Evolutionary conservation across 2,797 vertebrate genomes (phyloP).

Genomic region (Tapirus indicus): DNA sequence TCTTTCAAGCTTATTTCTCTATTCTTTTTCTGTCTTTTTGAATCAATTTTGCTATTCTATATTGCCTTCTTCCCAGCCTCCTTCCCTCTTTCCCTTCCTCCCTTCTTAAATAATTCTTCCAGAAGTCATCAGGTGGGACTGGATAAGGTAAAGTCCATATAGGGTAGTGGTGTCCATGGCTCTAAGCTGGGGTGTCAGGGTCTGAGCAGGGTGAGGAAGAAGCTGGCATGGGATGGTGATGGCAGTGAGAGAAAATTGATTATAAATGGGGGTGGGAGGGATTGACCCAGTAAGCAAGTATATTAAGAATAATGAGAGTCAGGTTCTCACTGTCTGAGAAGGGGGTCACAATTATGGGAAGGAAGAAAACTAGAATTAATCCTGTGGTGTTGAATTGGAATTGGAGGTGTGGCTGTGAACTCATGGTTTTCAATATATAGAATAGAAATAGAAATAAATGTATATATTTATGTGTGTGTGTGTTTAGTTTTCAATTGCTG

Average conservation of each 20-base stretch:
- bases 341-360: background rate
- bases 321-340: background rate
- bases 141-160: background rate
- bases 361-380: slow-evolving; percentile 19
- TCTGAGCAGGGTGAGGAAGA: background rate
- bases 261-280: background rate
- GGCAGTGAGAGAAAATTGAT: background rate
- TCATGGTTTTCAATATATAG: background rate
- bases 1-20: background rate
- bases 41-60: background rate
- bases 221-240: background rate
- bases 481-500: background rate
- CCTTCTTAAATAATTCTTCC: slow-evolving; percentile 13
- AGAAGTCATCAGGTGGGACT: background rate
- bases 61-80: background rate
- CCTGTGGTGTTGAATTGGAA: background rate
- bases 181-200: background rate
- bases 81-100: background rate
- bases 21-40: background rate
- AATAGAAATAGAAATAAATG: background rate
- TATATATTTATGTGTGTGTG: background rate
- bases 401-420: background rate
- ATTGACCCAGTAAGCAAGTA: background rate
- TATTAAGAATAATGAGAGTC: background rate
- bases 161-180: background rate